Base-by-base conservation (phyloP, 1,140 invertebrate species). In the Ctenoplectra terminalis region DNA sequence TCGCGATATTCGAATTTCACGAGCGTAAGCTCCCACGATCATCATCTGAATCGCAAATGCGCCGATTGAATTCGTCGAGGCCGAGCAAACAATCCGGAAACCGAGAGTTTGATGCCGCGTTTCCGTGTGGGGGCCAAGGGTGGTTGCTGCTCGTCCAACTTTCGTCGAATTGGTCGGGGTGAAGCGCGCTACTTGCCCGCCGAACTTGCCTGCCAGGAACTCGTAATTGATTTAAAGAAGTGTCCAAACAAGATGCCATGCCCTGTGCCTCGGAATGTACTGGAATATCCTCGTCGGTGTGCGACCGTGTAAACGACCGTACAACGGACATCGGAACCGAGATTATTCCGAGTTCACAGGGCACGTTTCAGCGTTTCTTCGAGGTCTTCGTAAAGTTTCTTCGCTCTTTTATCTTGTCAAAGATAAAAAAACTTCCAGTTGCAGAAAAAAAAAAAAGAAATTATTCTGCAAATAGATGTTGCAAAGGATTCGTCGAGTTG, bases 171-270 rank as follows among this genome's bases (percentile, higher is more conserved):
- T 58, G 80, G 48, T 34, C 66, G 74, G 61, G 71, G 60, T 17
- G 40, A 60, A 58, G 61, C 4, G 40, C 43, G 26, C 31, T 78
- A 76, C 75, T 82, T 64, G 56, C 70, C 70, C 29, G 54, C 29
- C 26, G 43, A 81, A 83, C 76, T 80, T 83, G 46, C 58, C 50
- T 29, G 78, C 54, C 76, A 50, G 83, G 17, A 83, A 85, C 74
- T 85, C 58, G 60, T 88, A 88, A 88, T 88, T 88, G 82, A 86
- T 88, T 88, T 88, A 88, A 84, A 85, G 82, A 79, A 66, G 84
- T 72, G 84, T 86, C 84, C 75, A 83, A 87, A 87, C 86, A 87
- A 84, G 83, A 83, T 85, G 85, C 64, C 43, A 40, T 20, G 37
- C n/a, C 67, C 54, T 9, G 34, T 52, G 58, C 71, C n/a, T 67